A percentile compares a stretch with the other conserved stretches of the same genome.
Conservation (phyloP, 2,113 vertebrate genomes). For the Podiceps cristatus region DNA sequence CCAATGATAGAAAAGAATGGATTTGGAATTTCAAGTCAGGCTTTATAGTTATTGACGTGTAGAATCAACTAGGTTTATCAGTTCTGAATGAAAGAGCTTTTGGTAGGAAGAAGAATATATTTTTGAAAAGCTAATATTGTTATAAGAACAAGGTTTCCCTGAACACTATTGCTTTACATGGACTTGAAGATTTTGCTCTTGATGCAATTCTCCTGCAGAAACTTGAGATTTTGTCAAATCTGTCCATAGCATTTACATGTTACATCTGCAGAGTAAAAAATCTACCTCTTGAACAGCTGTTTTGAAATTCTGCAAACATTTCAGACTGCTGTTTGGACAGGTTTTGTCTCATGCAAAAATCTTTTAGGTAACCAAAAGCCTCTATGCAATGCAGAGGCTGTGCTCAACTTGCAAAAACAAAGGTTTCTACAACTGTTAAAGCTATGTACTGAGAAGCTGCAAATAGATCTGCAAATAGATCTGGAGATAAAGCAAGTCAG, state of each 20-base stretch:
- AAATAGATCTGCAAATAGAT: background rate
- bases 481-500: background rate
- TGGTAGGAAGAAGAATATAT: background rate
- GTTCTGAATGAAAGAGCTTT: background rate
- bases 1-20: background rate
- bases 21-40: background rate
- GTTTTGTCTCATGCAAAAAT: background rate
- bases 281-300: background rate
- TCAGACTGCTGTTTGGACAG: background rate
- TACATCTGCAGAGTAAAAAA: background rate
- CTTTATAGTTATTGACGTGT: accelerated
- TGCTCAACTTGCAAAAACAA: background rate
- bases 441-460: background rate
- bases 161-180: background rate
- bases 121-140: background rate
- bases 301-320: background rate
- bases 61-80: background rate
- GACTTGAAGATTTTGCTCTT: background rate
- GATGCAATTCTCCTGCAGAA: background rate
- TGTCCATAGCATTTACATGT: accelerated
- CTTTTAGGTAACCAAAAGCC: background rate
- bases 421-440: background rate
- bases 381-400: background rate
- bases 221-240: background rate
- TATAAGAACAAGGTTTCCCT: background rate